Base-by-base conservation (phyloP, 2,888 invertebrate species). In the Mimas tiliae region DNA sequence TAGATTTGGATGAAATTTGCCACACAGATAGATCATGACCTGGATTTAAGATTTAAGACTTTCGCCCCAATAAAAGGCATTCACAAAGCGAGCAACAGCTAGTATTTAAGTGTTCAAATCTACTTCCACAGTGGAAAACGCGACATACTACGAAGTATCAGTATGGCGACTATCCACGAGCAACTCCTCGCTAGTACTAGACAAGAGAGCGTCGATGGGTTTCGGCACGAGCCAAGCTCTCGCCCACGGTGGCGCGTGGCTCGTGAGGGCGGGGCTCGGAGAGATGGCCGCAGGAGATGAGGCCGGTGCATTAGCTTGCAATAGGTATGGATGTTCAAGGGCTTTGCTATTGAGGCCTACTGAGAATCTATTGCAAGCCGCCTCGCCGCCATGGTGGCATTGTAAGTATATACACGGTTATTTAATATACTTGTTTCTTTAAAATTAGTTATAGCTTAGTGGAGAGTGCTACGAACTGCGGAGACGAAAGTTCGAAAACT, bases 61-160 rank as follows among this genome's bases (percentile, higher is more conserved):
- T n/a, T n/a, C n/a, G n/a, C n/a, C n/a, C n/a, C n/a, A n/a, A n/a
- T n/a, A n/a, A n/a, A n/a, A n/a, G n/a, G n/a, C n/a, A n/a, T n/a
- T n/a, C n/a, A n/a, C n/a, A n/a, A n/a, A n/a, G 27, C 27, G 27
- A 27, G 27, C 27, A 27, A 27, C 1, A 27, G 27, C 27, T 27
- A 27, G 27, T 27, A 27, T 27, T 4, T 27, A 27, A 3, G 6
- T 62, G 33, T 47, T 47, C 33, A 21, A 66, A 77, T 75, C 2
- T 45, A 45, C 7, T 45, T 45, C 45, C 45, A 14, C 82, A 93
- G 93, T 93, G 62, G 93, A 93, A 73, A 93, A 93, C 70, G 93
- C 93, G 27, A 91, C 93, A 0, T 88, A 93, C 78, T 93, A 93
- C 77, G 93, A 93, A 73, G 87, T 92, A 0, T 88, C 91, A 1